phyloP scores from a whole-genome alignment of 2,113 vertebrate species.

The Anoura caudifer region DNA sequence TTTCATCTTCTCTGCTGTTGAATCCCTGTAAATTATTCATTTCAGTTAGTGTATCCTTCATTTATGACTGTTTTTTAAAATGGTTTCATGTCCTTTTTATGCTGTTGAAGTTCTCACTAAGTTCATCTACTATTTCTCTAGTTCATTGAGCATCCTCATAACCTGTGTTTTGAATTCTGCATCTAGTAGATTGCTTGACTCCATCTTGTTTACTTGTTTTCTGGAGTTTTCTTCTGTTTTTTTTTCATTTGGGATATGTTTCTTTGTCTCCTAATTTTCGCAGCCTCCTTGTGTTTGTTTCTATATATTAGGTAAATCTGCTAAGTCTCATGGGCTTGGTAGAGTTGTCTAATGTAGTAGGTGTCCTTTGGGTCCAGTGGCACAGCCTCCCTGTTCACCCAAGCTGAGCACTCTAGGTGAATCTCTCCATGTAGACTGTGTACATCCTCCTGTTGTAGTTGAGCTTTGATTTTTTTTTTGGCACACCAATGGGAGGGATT shows the following conservation, averaged over 20 bases:
- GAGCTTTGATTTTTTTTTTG: not conserved
- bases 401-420: not conserved
- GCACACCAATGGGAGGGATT: not conserved
- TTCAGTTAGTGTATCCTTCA: not conserved
- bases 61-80: not conserved
- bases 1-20: not conserved
- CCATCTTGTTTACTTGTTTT: not conserved
- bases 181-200: not conserved
- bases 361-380: not conserved
- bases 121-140: not conserved
- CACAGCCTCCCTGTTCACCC: not conserved
- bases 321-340: not conserved
- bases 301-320: not conserved
- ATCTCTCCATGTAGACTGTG: not conserved
- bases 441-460: not conserved
- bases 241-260: not conserved
- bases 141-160: not conserved
- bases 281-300: not conserved
- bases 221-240: not conserved
- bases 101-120: not conserved
- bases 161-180: not conserved
- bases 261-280: not conserved
- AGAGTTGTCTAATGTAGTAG: not conserved
- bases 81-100: not conserved
- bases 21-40: not conserved